A percentile compares a stretch with the other conserved stretches of the same genome.
Evolutionary conservation across 1,140 invertebrate genomes (phyloP).

Genomic region (Atta texana): DNA sequence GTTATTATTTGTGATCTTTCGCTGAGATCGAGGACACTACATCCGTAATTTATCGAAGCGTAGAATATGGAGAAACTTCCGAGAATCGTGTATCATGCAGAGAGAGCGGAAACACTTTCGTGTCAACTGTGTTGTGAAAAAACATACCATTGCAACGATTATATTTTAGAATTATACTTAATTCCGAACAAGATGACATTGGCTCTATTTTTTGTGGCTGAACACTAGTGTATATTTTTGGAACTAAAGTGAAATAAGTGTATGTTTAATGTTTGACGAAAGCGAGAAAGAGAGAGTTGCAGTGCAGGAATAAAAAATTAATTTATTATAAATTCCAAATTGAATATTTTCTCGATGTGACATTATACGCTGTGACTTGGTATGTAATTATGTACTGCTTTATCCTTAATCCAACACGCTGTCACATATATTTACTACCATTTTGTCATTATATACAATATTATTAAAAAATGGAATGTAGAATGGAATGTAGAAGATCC

Average conservation of each 20-base stretch:
- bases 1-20: conserved; percentile 42
- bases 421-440: background rate
- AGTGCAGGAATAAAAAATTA: too few relatives aligned
- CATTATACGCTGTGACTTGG: background rate
- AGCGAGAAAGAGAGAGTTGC: too few relatives aligned
- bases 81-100: background rate
- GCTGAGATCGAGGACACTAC: conserved; percentile 10
- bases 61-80: conserved; percentile 11
- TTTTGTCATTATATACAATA: background rate
- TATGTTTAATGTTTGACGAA: too few relatives aligned
- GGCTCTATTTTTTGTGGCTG: too few relatives aligned
- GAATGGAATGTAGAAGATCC: background rate
- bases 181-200: background rate
- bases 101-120: conserved; percentile 11
- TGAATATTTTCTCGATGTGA: background rate
- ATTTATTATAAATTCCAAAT: background rate
- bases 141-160: background rate
- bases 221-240: too few relatives aligned
- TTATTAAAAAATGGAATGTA: background rate
- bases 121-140: background rate
- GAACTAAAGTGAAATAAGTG: too few relatives aligned
- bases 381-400: background rate
- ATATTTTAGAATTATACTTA: conserved; percentile 46
- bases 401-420: background rate
- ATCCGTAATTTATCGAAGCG: conserved; percentile 44